Base-by-base conservation (phyloP, 2,888 invertebrate species). In the Acrobasis consociella region DNA sequence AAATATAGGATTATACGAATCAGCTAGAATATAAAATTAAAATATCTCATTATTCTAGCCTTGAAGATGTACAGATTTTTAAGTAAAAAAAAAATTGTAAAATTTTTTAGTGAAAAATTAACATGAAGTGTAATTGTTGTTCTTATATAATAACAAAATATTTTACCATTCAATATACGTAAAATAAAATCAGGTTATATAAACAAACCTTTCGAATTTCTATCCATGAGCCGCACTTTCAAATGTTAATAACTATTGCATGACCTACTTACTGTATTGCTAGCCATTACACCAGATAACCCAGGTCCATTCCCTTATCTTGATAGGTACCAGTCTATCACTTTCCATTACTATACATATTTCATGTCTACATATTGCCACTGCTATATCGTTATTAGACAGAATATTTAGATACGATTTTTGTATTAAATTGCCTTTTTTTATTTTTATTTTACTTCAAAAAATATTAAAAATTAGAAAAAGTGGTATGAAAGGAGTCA, bases 341-440 rank as follows among this genome's bases (percentile, higher is more conserved):
- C 46, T 46, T 46, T 46, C 46, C 46, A 46, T 46, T 13, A 46
- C 46, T 46, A 46, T 13, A 46, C 11, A 46, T 46, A 46, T 46
- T 46, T 46, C n/a, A 46, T 46, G 46, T 46, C 46, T 46, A 13
- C n/a, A 13, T 46, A 46, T 46, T 46, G 46, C 46, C 46, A 46
- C 46, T 46, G 46, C 46, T 49, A 65, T 51, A 59, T 62, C 13
- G 64, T 55, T 46, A 46, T 46, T 46, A 46, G 13, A 13, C 11
- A 46, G 5, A 46, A n/a, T 46, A 46, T 11, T 46, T 11, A 46
- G 42, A 42, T 31, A 31, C 31, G 31, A 31, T 31, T 31, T 31
- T 31, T 31, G 31, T 31, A 31, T 31, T 31, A 31, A 31, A 31
- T 31, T 31, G 2, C 22, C 3, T 22, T 22, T 22, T 22, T 22